phyloP scores from a whole-genome alignment of 2,888 invertebrate genomes.

The Drosophila antonietae region DNA sequence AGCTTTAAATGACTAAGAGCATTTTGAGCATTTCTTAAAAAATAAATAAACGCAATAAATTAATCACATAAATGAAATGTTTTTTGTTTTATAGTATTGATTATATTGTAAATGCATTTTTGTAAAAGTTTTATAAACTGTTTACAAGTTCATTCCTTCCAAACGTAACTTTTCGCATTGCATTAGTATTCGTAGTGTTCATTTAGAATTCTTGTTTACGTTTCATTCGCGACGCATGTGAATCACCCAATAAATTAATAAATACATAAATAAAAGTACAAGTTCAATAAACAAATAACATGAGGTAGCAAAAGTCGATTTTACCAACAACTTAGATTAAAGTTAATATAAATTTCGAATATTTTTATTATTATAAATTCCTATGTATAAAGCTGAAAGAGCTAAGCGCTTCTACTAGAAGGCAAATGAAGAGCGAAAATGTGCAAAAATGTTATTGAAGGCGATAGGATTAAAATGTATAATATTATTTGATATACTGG shows the following conservation, averaged over 20 bases:
- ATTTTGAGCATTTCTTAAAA: not conserved
- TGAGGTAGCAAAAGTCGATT: constrained; percentile 13
- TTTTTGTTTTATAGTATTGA: not conserved
- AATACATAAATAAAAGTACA: constrained; percentile 31
- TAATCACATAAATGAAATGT: not conserved
- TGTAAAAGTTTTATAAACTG: not conserved
- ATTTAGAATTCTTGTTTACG: constrained; percentile 43
- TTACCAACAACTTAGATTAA: constrained; percentile 10
- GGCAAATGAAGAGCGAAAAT: too few relatives aligned
- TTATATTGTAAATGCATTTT: not conserved
- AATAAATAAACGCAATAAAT: not conserved
- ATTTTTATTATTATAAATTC: too few relatives aligned
- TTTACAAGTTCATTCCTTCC: not conserved
- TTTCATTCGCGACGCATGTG: constrained; percentile 30
- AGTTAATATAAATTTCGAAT: not conserved
- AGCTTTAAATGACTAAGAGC: not conserved
- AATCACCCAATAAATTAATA: constrained; percentile 48
- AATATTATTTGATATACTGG: too few relatives aligned
- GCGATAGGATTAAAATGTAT: too few relatives aligned
- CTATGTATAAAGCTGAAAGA: too few relatives aligned
- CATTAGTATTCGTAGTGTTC: constrained; percentile 33
- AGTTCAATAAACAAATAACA: constrained; percentile 38
- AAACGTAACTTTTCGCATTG: not conserved
- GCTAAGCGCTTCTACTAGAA: too few relatives aligned
- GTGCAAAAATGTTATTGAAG: too few relatives aligned